Base-by-base conservation (phyloP, 2,797 vertebrate genomes). In the Tachyglossus aculeatus region DNA sequence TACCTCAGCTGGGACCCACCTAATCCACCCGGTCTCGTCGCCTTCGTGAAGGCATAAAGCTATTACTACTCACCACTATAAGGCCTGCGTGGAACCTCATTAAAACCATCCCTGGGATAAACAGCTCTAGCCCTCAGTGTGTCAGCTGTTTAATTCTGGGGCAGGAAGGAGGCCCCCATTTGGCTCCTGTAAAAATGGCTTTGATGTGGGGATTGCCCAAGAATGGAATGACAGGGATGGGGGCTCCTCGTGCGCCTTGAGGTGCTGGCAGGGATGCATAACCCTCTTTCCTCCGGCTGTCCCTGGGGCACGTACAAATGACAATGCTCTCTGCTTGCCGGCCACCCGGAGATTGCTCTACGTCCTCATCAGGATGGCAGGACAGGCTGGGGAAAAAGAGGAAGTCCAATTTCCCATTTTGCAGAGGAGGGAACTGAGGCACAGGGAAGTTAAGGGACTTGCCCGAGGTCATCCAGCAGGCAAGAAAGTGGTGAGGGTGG, bases 131-230 rank as follows among this genome's bases (percentile, higher is more conserved):
- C 59, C 45, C 53, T 55, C 6, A 5, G 24, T 36, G 32, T 19
- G 37, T 9, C 32, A 43, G 66, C 61, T 74, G 80, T 80, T 71
- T 76, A 80, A 85, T 74, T 66, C 62, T 39, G 51, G 50, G 40
- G 24, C 71, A 64, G 52, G 67, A 72, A 71, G 62, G 25, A 45
- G 50, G 54, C 73, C 71, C 67, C 62, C 66, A 66, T 59, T 69
- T 83, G 68, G 62, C 82, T 76, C 71, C 47, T 51, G 68, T 56
- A 51, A 78, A 80, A 74, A 14, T 44, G 59, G 21, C 85, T 87
- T 85, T 87, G 81, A 85, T 85, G 85, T 80, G 60, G 57, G 27
- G 16, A 31, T n/a, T 57, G 45, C 29, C 32, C 43, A 74, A 44
- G 62, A 75, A 75, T 6, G 27, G 67, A 69, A 38, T 3, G 22